A percentile compares a stretch with the other conserved stretches of the same genome.
These are phyloP conservation scores for Aurelia coerulea DNA, from an alignment of 30 jellyfish, hydroid and myxozoan species.

Conservation along the genomic window DNA sequence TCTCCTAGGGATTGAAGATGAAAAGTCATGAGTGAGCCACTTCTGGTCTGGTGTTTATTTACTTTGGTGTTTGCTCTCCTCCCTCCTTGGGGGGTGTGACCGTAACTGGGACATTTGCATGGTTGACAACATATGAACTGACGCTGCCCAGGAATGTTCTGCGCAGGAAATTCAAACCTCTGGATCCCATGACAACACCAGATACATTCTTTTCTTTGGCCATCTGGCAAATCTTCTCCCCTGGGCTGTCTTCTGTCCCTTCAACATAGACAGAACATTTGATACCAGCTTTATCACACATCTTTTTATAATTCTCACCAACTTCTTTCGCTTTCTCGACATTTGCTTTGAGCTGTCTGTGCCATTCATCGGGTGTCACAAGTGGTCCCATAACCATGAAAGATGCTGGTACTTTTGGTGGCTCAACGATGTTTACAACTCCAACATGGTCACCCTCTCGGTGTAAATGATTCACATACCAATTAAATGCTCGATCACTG, in stretches of 20 bases:
- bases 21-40: too few relatives aligned
- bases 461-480: constrained; percentile 67
- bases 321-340: constrained; percentile 61
- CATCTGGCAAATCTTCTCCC: constrained; percentile 76
- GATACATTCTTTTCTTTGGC: constrained; percentile 72
- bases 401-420: constrained; percentile 77
- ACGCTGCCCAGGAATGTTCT: constrained; percentile 91
- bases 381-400: constrained; percentile 83
- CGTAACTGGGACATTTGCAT: constrained; percentile 64
- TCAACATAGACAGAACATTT: constrained; percentile 48
- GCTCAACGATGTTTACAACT: constrained; percentile 71
- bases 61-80: constrained; percentile 5
- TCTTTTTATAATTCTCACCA: constrained; percentile 39
- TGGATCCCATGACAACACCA: constrained; percentile 86
- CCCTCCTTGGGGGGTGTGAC: constrained; percentile 75
- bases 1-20: too few relatives aligned
- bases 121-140: constrained; percentile 81
- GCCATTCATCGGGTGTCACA: constrained; percentile 83
- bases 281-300: constrained; percentile 61
- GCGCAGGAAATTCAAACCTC: constrained; percentile 84
- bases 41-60: too few relatives aligned
- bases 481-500: constrained; percentile 80
- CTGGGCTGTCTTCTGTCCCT: constrained; percentile 69
- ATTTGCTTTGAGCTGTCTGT: constrained; percentile 54
- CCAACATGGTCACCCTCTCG: constrained; percentile 78